Evolutionary conservation across 1,140 invertebrate genomes (phyloP), one percentile per base, ranked within the genome.

Genomic region (Drusus annulatus): DNA sequence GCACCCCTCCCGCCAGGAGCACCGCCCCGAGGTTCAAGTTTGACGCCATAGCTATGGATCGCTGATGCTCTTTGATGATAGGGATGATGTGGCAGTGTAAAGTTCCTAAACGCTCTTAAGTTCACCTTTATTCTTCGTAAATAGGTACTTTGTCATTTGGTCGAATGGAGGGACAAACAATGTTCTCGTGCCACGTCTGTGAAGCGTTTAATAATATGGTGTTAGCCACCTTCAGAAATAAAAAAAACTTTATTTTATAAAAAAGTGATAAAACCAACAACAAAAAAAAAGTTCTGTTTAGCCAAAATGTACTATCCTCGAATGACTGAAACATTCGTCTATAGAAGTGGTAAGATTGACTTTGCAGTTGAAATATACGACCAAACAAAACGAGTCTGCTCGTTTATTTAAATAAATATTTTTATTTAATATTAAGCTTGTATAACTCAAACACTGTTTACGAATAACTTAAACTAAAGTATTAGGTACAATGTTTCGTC

Each of bases 21-120:
- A 85, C 76, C 83, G 84, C 79, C 85, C 88, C 73, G 89, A 91
- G 86, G 91, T 92, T 78, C 89, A 92, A 76, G 91, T 92, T 89
- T 92, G 91, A 92, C 91, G 91, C 87, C 91, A 92, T 87, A 91
- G 89, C 86, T 89, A 90, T 86, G 90, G 89, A 84, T 89, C 88
- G 86, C 86, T 89, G 85, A 88, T 88, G 60, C 84, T 89, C 79
- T 84, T 84, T 71, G 80, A 84, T 21, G 79, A 84, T 58, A 82
- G 77, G 80, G 83, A 84, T 81, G 80, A 60, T 68, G 71, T 79
- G 36, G 80, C 80, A 73, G 83, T 84, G 54, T 84, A 84, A 83
- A 84, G 83, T 84, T 84, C 83, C 83, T 84, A 84, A 81, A 78
- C 76, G 80, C 80, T 83, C 68, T 80, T 83, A 79, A 68, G 80